phyloP scores from a whole-genome alignment of 2,797 vertebrate genomes.

The Spinus olivaceus region DNA sequence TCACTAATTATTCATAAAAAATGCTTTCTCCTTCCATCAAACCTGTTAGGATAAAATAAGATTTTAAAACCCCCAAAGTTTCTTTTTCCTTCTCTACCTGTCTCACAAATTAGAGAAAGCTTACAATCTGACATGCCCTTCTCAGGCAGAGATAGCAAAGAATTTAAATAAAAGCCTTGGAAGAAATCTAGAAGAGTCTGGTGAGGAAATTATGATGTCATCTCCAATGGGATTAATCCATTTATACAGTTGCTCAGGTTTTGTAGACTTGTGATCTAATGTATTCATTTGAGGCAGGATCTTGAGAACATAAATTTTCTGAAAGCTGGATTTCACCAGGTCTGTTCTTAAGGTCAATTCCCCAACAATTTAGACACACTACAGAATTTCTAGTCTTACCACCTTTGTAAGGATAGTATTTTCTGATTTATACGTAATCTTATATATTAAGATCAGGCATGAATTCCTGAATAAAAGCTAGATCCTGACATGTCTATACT shows the following conservation, averaged over 20 bases:
- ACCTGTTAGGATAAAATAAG: neutral
- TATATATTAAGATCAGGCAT: neutral
- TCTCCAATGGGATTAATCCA: neutral
- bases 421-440: neutral
- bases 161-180: neutral
- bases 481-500: neutral
- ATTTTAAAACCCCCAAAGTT: neutral
- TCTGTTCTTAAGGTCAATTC: neutral
- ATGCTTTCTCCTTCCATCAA: neutral
- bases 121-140: neutral
- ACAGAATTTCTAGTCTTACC: neutral
- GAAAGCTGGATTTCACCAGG: neutral
- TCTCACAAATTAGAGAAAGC: neutral
- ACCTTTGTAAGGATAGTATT: neutral
- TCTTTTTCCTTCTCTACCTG: neutral
- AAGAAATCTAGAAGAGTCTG: neutral
- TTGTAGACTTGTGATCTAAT: neutral
- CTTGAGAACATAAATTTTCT: neutral
- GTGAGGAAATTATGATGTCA: neutral
- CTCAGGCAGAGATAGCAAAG: neutral
- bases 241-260: neutral
- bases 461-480: neutral
- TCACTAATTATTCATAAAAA: neutral
- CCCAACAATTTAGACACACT: neutral
- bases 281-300: neutral